A percentile compares a stretch with the other conserved stretches of the same genome.
These are phyloP conservation scores for Phocoena phocoena DNA, from an alignment of 2,113 vertebrate genomes.

Conservation along the genomic window DNA sequence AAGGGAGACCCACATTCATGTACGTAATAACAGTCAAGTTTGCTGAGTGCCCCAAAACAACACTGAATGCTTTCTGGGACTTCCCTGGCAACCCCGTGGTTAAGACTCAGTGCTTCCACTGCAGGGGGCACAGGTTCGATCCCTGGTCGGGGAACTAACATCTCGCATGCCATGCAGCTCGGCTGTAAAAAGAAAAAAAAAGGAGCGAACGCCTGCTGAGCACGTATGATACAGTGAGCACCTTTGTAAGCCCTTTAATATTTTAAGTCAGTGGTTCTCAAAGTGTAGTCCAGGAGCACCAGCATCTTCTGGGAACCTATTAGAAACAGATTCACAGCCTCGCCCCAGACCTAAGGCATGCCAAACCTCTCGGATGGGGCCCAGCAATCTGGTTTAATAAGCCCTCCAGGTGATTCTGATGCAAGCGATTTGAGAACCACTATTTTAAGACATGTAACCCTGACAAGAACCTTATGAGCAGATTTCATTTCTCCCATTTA, in stretches of 20 bases:
- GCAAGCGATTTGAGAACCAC: not conserved
- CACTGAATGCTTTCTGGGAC: not conserved
- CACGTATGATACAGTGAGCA: not conserved
- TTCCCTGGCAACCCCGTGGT: not conserved
- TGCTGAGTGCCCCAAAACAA: not conserved
- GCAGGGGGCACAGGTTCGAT: rapidly evolving
- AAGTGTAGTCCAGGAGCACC: not conserved
- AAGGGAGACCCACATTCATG: not conserved
- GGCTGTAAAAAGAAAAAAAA: not conserved
- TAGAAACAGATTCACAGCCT: not conserved
- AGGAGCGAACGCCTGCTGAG: too few relatives aligned
- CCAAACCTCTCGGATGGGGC: not conserved
- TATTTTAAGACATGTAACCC: not conserved
- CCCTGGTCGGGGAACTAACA: not conserved
- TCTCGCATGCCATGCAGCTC: not conserved
- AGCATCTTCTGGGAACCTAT: not conserved
- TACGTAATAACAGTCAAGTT: not conserved
- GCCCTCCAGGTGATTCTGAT: not conserved
- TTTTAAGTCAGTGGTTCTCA: not conserved
- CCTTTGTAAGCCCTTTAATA: not conserved
- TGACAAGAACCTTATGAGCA: not conserved
- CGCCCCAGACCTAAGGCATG: not conserved
- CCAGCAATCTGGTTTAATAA: not conserved
- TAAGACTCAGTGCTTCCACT: not conserved
- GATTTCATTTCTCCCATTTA: not conserved